Conservation (phyloP, 2,113 vertebrate genomes). For the Rattus rattus region DNA sequence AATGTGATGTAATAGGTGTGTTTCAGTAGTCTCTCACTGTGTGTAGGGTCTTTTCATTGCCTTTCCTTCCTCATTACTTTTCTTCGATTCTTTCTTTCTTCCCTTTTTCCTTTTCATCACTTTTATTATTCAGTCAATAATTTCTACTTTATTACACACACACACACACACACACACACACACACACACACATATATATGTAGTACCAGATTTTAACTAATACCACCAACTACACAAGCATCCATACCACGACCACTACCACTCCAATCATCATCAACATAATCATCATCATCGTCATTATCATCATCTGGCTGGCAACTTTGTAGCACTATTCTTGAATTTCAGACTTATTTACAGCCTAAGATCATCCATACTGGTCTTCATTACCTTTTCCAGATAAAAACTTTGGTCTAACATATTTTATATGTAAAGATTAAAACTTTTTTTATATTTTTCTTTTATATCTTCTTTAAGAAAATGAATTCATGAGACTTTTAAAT, state of each 20-base stretch:
- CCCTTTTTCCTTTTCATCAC: not conserved
- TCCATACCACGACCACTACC: not conserved
- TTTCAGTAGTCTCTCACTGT: too few species aligned
- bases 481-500: too few species aligned
- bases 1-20: not conserved
- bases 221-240: not conserved
- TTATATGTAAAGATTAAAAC: not conserved
- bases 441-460: not conserved
- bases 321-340: not conserved
- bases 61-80: not conserved
- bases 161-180: not conserved
- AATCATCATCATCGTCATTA: too few species aligned
- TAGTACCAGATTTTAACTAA: not conserved
- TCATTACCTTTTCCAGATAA: not conserved
- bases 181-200: not conserved
- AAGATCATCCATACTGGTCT: not conserved
- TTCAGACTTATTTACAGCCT: not conserved
- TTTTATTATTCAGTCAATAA: not conserved
- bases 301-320: not conserved
- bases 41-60: not conserved
- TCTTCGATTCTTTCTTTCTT: not conserved
- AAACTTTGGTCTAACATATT: not conserved
- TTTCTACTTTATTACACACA: not conserved
- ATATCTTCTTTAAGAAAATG: not conserved
- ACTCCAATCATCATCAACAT: too few species aligned